phyloP scores from a whole-genome alignment of 2,113 vertebrate genomes.

The Chamaea fasciata region DNA sequence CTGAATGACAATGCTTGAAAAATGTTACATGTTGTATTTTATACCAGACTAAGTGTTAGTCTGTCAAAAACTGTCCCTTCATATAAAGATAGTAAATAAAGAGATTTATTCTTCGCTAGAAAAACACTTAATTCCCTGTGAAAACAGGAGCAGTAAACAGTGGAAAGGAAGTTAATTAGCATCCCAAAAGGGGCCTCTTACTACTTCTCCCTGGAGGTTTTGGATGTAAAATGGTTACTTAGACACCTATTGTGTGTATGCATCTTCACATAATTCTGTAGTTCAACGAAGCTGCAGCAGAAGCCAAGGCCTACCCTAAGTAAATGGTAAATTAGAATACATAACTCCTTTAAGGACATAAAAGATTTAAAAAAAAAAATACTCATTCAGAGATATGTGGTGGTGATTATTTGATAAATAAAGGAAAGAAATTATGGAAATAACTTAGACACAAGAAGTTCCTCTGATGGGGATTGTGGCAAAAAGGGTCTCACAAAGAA shows the following conservation, averaged over 20 bases:
- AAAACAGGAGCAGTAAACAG: slow-evolving; percentile 44
- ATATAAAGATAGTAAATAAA: background rate
- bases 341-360: background rate
- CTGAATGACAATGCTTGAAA: background rate
- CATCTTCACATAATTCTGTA: slow-evolving; percentile 4
- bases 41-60: background rate
- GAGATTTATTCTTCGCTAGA: background rate
- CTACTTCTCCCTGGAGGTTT: slow-evolving; percentile 11
- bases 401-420: background rate
- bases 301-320: background rate
- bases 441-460: background rate
- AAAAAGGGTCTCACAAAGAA: background rate
- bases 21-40: background rate
- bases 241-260: slow-evolving; percentile 30
- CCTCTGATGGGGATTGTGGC: background rate
- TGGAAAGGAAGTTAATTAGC: slow-evolving; percentile 60
- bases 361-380: background rate
- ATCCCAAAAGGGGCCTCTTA: slow-evolving; percentile 47
- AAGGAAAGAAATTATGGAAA: background rate
- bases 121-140: slow-evolving; percentile 11
- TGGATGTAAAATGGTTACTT: slow-evolving; percentile 44
- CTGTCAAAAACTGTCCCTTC: background rate
- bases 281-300: background rate
- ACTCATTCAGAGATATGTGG: background rate
- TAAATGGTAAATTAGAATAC: background rate